phyloP scores from a whole-genome alignment of 2,113 vertebrate genomes.

The Calonectris borealis region DNA sequence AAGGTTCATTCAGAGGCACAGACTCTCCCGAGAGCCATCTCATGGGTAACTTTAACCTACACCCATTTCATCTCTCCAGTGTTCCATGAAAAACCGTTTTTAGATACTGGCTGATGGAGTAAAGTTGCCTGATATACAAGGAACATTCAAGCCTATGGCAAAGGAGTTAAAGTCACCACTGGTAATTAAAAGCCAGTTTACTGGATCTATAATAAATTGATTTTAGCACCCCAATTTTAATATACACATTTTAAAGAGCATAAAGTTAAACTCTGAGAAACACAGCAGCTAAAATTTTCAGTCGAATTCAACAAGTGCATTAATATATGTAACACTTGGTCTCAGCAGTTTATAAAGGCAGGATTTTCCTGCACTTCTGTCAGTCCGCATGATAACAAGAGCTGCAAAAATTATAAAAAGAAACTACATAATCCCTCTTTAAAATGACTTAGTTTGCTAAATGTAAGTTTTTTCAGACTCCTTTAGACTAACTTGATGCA shows the following conservation, averaged over 20 bases:
- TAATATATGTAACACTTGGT: not conserved
- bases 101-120: not conserved
- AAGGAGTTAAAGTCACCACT: not conserved
- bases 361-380: slow-evolving; percentile 1
- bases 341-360: not conserved
- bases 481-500: slow-evolving; percentile 56
- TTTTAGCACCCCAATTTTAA: not conserved
- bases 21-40: not conserved
- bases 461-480: slow-evolving; percentile 35
- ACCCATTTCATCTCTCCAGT: not conserved
- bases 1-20: not conserved
- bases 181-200: not conserved
- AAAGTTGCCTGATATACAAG: not conserved
- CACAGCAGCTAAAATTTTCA: not conserved
- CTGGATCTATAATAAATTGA: not conserved
- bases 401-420: not conserved
- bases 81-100: not conserved
- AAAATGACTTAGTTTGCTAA: slow-evolving; percentile 20
- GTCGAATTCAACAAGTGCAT: not conserved
- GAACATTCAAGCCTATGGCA: not conserved
- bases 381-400: not conserved
- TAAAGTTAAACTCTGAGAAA: not conserved
- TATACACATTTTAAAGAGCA: not conserved
- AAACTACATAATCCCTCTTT: slow-evolving; percentile 33
- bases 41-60: not conserved